Conservation (phyloP, 2,888 invertebrate genomes). For the Macrosoma leucophasiata region DNA sequence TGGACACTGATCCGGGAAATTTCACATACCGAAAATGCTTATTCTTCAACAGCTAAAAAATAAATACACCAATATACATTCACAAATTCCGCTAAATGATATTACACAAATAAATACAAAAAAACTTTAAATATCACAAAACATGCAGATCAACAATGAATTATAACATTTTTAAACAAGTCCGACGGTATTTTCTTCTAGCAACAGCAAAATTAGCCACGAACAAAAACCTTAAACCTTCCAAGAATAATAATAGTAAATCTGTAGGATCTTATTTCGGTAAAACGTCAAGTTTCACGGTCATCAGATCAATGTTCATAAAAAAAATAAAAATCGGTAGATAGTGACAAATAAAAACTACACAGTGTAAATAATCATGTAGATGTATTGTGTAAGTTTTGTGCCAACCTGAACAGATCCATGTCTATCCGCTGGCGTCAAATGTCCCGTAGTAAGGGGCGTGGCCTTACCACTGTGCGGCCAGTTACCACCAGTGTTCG, state of each 20-base stretch:
- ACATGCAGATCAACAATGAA: slow-evolving; percentile 19
- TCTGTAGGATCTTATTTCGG: too few relatives aligned
- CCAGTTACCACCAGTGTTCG: slow-evolving; percentile 84
- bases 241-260: too few relatives aligned
- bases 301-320: too few relatives aligned
- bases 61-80: slow-evolving; percentile 74
- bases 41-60: slow-evolving; percentile 74
- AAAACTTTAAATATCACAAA: slow-evolving; percentile 19
- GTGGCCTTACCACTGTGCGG: slow-evolving; percentile 90
- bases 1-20: slow-evolving; percentile 70
- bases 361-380: too few relatives aligned
- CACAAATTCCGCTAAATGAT: slow-evolving; percentile 37
- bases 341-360: too few relatives aligned
- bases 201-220: too few relatives aligned
- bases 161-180: slow-evolving; percentile 22
- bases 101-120: slow-evolving; percentile 18
- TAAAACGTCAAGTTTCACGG: too few relatives aligned
- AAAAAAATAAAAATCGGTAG: too few relatives aligned
- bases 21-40: slow-evolving; percentile 76
- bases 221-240: too few relatives aligned
- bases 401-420: slow-evolving; percentile 93
- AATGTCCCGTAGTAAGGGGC: slow-evolving; percentile 87
- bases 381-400: not conserved
- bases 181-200: too few relatives aligned
- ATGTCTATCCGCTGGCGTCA: slow-evolving; percentile 96